phyloP scores from a whole-genome alignment of 2,113 vertebrate species.

The Pseudorectes ferrugineus region DNA sequence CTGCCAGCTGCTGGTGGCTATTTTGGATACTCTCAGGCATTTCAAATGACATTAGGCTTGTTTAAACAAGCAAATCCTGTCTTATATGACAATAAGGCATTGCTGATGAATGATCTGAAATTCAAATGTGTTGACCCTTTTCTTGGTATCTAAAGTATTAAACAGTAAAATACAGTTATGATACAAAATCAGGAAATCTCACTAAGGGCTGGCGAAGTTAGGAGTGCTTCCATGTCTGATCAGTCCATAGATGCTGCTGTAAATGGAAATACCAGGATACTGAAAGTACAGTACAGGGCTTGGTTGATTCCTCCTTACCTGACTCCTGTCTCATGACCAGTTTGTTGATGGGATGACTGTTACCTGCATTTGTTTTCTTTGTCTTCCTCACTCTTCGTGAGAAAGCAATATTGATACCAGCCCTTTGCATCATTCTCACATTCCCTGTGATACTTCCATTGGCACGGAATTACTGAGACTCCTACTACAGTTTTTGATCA shows the following conservation, averaged over 20 bases:
- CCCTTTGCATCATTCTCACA: background rate
- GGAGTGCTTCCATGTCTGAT: background rate
- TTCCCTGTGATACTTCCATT: background rate
- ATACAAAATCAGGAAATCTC: background rate
- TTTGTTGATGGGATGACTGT: background rate
- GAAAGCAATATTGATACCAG: background rate
- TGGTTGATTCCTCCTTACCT: background rate
- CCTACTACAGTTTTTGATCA: background rate
- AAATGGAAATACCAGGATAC: background rate
- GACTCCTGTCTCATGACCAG: background rate
- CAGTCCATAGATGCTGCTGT: background rate
- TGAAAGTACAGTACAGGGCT: background rate
- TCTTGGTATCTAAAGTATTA: background rate
- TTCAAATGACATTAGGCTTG: background rate
- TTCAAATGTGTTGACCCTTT: background rate
- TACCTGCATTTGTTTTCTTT: background rate
- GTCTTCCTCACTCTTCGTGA: background rate
- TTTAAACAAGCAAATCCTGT: background rate
- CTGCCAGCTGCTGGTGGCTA: background rate
- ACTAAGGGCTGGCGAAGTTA: background rate
- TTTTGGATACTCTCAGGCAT: background rate
- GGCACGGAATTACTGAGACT: background rate
- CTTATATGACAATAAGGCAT: background rate
- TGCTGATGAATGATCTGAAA: background rate
- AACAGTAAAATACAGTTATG: background rate